Conservation (phyloP, 2,888 invertebrate genomes). For the Trileptium ribeirensis region DNA sequence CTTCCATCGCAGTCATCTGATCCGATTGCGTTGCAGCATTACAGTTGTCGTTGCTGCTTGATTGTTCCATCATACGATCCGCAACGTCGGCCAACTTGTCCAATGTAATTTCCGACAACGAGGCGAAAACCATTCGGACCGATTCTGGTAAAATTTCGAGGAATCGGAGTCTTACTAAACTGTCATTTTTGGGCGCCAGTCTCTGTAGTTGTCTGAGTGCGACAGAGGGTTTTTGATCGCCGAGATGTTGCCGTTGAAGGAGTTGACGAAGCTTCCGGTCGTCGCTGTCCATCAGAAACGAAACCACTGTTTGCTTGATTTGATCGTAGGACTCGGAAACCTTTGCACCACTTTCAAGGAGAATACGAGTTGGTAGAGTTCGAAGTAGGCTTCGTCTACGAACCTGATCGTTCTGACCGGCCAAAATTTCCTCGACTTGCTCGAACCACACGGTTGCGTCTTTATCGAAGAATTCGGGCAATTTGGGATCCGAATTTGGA, state of each 20-base stretch:
- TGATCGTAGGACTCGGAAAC: neutral
- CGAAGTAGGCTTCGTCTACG: neutral
- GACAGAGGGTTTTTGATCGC: neutral
- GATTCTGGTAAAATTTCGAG: neutral
- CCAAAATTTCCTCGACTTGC: neutral
- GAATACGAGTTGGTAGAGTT: neutral
- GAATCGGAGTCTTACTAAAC: neutral
- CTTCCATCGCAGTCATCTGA: neutral
- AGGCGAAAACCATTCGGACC: neutral
- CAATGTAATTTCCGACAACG: neutral
- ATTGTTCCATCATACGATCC: neutral
- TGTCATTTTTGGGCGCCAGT: neutral
- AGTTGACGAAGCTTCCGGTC: neutral
- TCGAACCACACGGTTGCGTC: neutral
- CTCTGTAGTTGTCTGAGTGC: neutral
- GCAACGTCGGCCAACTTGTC: neutral
- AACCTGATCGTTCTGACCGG: neutral
- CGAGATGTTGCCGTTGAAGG: neutral
- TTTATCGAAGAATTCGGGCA: neutral
- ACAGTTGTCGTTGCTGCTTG: neutral
- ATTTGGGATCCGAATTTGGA: neutral
- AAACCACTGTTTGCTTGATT: neutral
- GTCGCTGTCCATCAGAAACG: neutral
- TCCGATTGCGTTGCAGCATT: neutral
- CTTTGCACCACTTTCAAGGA: neutral